Evolutionary conservation across 2,888 invertebrate genomes (phyloP), one percentile per base, ranked within the genome.

Genomic region (Tanaodytes sp.): DNA sequence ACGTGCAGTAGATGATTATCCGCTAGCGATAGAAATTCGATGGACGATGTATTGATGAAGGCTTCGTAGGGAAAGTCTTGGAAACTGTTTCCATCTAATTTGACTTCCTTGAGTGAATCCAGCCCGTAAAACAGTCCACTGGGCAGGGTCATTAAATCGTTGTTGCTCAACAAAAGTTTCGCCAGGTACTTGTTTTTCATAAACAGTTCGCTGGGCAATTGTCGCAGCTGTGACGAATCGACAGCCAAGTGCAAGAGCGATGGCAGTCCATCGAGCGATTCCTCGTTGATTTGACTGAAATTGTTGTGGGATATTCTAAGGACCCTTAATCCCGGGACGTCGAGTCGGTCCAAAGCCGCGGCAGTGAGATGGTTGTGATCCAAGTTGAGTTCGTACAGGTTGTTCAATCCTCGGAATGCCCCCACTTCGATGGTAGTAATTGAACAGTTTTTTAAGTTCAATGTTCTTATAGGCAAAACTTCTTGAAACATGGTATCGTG

Each of bases 41-140:
- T 85, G 1, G 91, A 91, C 30, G 92, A 90, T 39, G 92, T 87
- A 80, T 94, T 93, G 70, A 91, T 88, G 11, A 95, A 86, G 0
- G 93, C 91, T 16, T 91, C 91, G 82, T 94, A 93, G 0, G 95
- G 95, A 75, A 94, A 89, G 57, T 92, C 91, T 23, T 89, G 87
- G 62, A 95, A 91, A 67, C 87, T 87, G 81, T 95, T 95, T 27
- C 90, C 89, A 75, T 90, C 91, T 49, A 95, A 86, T 79, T 90
- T 91, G 37, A 95, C 85, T 80, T 94, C 94, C 81, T 92, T 91
- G 74, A 95, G 87, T 55, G 91, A 90, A 73, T 91, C 92, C 55
- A 93, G 87, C 15, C 90, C 91, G 37, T 89, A 88, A 82, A 95
- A 93, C n/a, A 92, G 87, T 61, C 90, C 90, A 76, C 91, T 89